These are phyloP conservation scores for Toxotes jaculatrix DNA, from an alignment of 2,113 vertebrate genomes.

Conservation along the genomic window DNA sequence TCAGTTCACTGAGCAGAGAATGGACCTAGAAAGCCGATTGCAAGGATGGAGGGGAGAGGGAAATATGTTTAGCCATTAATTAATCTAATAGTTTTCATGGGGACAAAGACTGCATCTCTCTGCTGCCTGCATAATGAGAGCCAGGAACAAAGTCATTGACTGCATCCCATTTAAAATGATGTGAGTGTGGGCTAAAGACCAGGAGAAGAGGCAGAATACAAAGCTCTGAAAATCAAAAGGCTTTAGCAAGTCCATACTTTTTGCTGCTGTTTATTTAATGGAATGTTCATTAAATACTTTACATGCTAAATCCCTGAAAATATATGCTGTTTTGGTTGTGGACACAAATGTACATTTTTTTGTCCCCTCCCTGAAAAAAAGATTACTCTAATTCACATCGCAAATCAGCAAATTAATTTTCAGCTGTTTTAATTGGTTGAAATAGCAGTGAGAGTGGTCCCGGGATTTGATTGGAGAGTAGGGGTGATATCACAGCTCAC, in stretches of 20 bases:
- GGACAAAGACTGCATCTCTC: constrained; percentile 77
- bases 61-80: constrained; percentile 81
- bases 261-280: constrained; percentile 36
- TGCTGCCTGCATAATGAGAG: constrained; percentile 75
- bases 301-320: background rate
- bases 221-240: constrained; percentile 33
- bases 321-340: background rate
- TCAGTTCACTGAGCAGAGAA: constrained; percentile 71
- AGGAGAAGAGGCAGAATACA: constrained; percentile 36
- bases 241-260: constrained; percentile 5
- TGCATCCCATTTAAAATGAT: constrained; percentile 62
- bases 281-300: constrained; percentile 25
- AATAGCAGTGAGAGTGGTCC: constrained; percentile 21
- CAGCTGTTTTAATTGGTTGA: constrained; percentile 60
- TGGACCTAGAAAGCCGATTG: constrained; percentile 72
- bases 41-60: constrained; percentile 58
- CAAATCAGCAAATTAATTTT: constrained; percentile 62
- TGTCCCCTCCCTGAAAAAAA: background rate
- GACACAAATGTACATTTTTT: background rate
- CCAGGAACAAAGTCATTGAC: constrained; percentile 76
- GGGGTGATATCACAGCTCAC: constrained; percentile 80
- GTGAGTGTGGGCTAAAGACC: constrained; percentile 47
- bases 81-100: constrained; percentile 80
- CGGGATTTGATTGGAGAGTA: constrained; percentile 67
- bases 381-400: constrained; percentile 14